These are phyloP conservation scores for Leptinotarsa lineolata DNA, from an alignment of 1,140 invertebrate genomes.

Conservation along the genomic window DNA sequence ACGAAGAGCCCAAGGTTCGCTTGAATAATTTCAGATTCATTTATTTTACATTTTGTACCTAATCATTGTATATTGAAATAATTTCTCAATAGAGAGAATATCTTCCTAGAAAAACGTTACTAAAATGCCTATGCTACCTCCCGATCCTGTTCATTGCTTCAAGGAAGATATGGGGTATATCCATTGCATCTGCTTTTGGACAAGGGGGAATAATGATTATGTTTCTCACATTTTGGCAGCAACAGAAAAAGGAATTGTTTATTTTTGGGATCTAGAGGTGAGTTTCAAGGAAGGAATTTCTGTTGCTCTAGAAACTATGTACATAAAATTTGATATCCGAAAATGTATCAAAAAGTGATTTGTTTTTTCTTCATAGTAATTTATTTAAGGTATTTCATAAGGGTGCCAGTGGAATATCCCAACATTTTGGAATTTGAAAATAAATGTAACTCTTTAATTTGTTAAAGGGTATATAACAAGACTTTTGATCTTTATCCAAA, in stretches of 20 bases:
- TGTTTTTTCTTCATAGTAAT: too few relatives aligned
- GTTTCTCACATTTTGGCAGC: constrained; percentile 69
- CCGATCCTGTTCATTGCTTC: constrained; percentile 70
- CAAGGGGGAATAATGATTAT: constrained; percentile 57
- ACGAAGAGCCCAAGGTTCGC: not conserved
- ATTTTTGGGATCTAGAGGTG: constrained; percentile 75
- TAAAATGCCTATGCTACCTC: constrained; percentile 62
- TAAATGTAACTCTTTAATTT: too few relatives aligned
- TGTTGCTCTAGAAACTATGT: not conserved
- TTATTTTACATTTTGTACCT: not conserved
- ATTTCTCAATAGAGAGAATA: not conserved
- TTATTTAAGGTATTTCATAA: too few relatives aligned
- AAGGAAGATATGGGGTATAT: constrained; percentile 69
- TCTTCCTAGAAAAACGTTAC: not conserved
- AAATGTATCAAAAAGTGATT: too few relatives aligned
- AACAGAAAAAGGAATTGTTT: constrained; percentile 68
- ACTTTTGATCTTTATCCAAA: too few relatives aligned
- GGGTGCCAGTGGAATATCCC: too few relatives aligned
- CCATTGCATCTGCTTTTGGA: constrained; percentile 68
- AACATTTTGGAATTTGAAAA: not conserved
- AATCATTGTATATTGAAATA: not conserved
- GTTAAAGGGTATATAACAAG: too few relatives aligned
- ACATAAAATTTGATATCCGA: too few relatives aligned
- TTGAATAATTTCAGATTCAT: not conserved
- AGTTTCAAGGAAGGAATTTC: constrained; percentile 17